A percentile compares a stretch with the other conserved stretches of the same genome.
Evolutionary conservation across 2,888 invertebrate genomes (phyloP).

Genomic region (Drosophila paracracens): DNA sequence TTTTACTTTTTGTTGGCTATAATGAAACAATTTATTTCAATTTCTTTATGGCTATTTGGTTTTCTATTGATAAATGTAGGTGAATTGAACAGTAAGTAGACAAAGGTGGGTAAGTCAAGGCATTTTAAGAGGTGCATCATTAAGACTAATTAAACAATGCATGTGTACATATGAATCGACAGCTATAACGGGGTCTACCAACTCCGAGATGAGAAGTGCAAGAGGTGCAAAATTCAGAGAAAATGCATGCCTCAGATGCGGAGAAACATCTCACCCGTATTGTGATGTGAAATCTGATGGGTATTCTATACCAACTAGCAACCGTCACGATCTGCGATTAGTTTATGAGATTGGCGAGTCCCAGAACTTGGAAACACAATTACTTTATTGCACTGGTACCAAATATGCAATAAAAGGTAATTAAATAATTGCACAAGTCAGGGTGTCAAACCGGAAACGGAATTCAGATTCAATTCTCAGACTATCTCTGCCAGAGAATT

Average conservation of each 20-base stretch:
- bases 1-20: neutral
- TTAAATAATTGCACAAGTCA: neutral
- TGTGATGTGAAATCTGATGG: neutral
- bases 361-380: neutral
- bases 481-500: neutral
- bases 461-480: neutral
- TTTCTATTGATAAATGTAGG: neutral
- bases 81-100: neutral
- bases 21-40: neutral
- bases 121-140: neutral
- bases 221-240: neutral
- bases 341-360: neutral
- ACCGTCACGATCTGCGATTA: neutral
- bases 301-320: neutral
- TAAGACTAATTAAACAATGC: neutral
- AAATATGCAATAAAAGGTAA: neutral
- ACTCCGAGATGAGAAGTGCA: neutral
- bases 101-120: neutral
- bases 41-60: neutral
- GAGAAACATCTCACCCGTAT: neutral
- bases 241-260: neutral
- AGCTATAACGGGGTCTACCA: accelerated
- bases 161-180: neutral
- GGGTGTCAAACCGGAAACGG: no score
- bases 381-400: neutral